Base-by-base conservation (phyloP, 2,113 vertebrate species). In the Calypte anna region DNA sequence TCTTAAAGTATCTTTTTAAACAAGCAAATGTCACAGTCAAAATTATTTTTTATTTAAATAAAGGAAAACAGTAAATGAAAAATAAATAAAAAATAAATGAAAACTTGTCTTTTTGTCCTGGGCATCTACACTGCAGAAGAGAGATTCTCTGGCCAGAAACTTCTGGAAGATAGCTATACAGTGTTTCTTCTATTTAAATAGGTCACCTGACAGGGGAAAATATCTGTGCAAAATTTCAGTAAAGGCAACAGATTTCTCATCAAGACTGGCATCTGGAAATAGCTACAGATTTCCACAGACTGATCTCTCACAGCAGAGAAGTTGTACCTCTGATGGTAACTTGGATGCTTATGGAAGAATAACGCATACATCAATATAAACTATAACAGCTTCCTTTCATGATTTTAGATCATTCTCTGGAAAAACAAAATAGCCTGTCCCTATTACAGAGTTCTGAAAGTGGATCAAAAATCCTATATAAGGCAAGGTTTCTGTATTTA, bases 391-490 rank as follows among this genome's bases (percentile, higher is more conserved):
- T 59, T 85, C 77, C 70, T 90, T 63, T 74, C 31, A 14, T 9
- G 75, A 53, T 79, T 94, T 87, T 43, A 88, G 59, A 83, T 54
- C 54, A 81, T 40, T 48, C 57, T 77, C 64, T 57, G 64, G 57
- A 88, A 94, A 88, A 96, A 72, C 64, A 90, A 77, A 93, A 76
- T 20, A 90, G 46, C 43, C 66, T 36, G 20, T 30, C 55, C 30
- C 46, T 66, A 30, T 73, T 72, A 69, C 4, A 80, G 82, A 93
- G 33, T 64, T 88, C 64, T 63, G 82, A 93, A 94, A 95, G 57
- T 78, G n/a, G 88, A 96, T 96, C 80, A 94, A 91, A 96, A 94
- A 75, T 61, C 73, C 93, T 90, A 30, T 83, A 77, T 78, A 88
- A 75, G 73, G 90, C 86, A 55, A 94, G 64, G 78, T 53, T 85